Conservation (phyloP, 2,113 vertebrate species). For the Gymnobelideus leadbeateri region DNA sequence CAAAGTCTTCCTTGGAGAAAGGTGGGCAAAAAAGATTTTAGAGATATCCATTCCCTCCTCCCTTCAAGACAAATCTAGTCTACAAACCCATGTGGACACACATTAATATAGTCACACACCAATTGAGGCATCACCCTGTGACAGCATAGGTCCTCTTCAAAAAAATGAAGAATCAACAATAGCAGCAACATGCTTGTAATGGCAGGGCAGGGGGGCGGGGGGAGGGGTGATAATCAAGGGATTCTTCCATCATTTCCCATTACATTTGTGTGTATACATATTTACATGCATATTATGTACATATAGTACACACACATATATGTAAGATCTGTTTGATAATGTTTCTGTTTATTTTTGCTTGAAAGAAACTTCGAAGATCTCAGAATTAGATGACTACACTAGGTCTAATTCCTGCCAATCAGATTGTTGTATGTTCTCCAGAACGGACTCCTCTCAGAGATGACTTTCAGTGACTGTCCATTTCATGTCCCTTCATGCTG, state of each 20-base stretch:
- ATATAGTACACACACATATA: too few relatives aligned
- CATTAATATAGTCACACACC: neutral
- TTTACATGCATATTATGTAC: neutral
- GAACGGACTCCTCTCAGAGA: neutral
- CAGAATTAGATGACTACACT: neutral
- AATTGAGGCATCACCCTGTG: too few relatives aligned
- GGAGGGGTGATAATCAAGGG: neutral
- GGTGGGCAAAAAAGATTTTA: neutral
- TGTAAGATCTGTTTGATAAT: neutral
- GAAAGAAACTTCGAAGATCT: neutral
- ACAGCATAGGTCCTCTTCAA: neutral
- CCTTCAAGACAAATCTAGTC: neutral
- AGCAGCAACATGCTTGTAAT: neutral
- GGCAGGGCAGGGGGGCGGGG: too few relatives aligned
- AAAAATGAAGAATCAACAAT: neutral
- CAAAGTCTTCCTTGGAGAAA: neutral
- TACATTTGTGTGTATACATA: neutral
- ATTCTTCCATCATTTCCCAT: neutral
- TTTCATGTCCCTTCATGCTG: neutral
- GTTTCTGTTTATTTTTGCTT: neutral
- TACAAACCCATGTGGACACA: neutral
- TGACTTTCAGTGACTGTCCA: neutral
- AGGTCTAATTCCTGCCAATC: neutral
- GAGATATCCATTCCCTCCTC: neutral
- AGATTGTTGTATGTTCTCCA: neutral